Percentiles rank a stretch among this genome's conserved stretches.
Evolutionary conservation across 2,797 vertebrate genomes (phyloP).

Genomic region (Harpagifer antarcticus): DNA sequence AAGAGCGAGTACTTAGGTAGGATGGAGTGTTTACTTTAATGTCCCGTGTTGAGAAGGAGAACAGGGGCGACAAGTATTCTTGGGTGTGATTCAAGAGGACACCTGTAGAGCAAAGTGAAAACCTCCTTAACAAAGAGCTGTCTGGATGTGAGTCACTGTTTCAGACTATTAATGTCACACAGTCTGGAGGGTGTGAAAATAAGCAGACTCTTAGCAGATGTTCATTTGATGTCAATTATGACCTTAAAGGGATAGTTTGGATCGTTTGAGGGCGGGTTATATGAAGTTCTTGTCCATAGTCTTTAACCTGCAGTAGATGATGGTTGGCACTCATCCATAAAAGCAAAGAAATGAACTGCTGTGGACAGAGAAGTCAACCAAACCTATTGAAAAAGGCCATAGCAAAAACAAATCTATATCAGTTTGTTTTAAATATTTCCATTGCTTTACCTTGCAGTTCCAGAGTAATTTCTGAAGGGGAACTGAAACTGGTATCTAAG

Average conservation of each 20-base stretch:
- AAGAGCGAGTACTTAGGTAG: slow-evolving; percentile 33
- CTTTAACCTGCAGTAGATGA: no score
- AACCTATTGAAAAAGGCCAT: no score
- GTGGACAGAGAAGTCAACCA: no score
- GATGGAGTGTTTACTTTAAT: slow-evolving; percentile 57
- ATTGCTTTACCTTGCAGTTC: no score
- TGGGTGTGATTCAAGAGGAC: slow-evolving; percentile 31
- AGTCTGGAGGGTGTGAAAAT: slow-evolving; percentile 4
- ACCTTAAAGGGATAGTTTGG: not conserved
- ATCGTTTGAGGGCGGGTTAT: no score
- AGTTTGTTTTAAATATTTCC: no score
- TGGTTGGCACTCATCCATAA: no score
- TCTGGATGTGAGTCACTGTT: slow-evolving; percentile 21
- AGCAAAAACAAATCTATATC: no score
- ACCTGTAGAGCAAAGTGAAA: slow-evolving; percentile 43
- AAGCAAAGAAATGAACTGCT: no score
- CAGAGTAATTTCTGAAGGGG: no score
- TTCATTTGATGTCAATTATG: not conserved
- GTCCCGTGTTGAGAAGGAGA: slow-evolving; percentile 33
- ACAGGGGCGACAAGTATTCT: slow-evolving; percentile 22
- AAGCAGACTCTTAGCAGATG: not conserved
- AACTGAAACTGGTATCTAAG: no score
- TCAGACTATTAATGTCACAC: slow-evolving; percentile 23
- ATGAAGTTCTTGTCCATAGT: no score
- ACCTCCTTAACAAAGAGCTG: slow-evolving; percentile 6